phyloP scores from a whole-genome alignment of 2,113 vertebrate genomes.

The Axis porcinus region DNA sequence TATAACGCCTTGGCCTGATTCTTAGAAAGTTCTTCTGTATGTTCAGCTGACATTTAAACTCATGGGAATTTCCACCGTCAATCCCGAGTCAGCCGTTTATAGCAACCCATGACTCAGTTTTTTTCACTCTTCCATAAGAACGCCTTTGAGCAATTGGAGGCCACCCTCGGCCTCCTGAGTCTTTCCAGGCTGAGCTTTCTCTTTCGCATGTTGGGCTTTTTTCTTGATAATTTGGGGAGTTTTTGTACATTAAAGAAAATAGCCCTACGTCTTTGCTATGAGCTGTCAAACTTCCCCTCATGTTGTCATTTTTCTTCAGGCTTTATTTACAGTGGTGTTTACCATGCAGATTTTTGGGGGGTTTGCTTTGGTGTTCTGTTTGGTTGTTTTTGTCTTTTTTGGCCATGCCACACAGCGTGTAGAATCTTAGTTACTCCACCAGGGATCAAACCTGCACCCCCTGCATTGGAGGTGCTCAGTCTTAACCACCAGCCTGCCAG shows the following conservation, averaged over 20 bases:
- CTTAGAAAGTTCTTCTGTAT: conserved; percentile 6
- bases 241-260: neutral
- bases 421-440: neutral
- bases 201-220: neutral
- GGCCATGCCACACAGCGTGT: neutral
- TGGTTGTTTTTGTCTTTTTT: neutral
- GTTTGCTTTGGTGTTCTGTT: neutral
- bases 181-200: neutral
- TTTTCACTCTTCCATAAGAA: neutral
- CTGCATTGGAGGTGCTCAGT: neutral
- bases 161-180: neutral
- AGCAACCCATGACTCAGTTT: neutral
- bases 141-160: neutral
- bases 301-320: neutral
- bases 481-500: neutral
- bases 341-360: neutral
- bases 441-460: neutral
- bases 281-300: neutral
- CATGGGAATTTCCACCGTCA: neutral
- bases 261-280: neutral
- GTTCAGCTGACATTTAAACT: conserved; percentile 4
- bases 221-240: neutral
- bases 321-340: neutral
- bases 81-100: neutral
- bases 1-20: neutral